These are phyloP conservation scores for Hypocryptadius cinnamomeus DNA, from an alignment of 2,113 vertebrate genomes.

Conservation along the genomic window DNA sequence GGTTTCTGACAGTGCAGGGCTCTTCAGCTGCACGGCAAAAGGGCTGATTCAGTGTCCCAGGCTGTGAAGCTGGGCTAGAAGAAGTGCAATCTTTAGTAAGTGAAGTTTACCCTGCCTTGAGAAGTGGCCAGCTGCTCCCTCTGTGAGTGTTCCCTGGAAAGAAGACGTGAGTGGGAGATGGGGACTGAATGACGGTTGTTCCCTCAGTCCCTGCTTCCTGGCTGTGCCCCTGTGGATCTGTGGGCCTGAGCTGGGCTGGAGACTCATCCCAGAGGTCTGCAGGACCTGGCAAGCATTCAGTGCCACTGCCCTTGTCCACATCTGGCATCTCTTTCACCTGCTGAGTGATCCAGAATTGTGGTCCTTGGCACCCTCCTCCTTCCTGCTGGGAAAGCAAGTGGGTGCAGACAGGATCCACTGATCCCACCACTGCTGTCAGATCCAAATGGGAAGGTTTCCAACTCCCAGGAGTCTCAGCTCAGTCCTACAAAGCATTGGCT, in stretches of 20 bases:
- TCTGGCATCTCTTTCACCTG: neutral
- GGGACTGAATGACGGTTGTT: neutral
- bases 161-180: neutral
- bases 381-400: neutral
- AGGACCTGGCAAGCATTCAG: neutral
- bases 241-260: neutral
- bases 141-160: neutral
- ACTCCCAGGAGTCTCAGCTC: neutral
- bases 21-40: neutral
- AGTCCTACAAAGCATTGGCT: neutral
- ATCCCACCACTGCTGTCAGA: neutral
- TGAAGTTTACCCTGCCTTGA: neutral
- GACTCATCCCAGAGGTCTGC: neutral
- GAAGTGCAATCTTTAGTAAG: neutral
- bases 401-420: neutral
- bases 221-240: neutral
- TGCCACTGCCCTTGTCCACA: neutral
- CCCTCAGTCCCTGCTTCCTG: neutral
- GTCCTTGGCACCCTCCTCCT: neutral
- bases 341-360: neutral
- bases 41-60: neutral
- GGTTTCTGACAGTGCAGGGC: neutral
- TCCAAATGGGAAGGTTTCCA: neutral
- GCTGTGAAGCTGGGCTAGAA: neutral
- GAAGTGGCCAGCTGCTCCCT: neutral